Percentiles rank a stretch among this genome's conserved stretches.
phyloP scores from a whole-genome alignment of 2,888 invertebrate species.

The Ennomos quercinarius region DNA sequence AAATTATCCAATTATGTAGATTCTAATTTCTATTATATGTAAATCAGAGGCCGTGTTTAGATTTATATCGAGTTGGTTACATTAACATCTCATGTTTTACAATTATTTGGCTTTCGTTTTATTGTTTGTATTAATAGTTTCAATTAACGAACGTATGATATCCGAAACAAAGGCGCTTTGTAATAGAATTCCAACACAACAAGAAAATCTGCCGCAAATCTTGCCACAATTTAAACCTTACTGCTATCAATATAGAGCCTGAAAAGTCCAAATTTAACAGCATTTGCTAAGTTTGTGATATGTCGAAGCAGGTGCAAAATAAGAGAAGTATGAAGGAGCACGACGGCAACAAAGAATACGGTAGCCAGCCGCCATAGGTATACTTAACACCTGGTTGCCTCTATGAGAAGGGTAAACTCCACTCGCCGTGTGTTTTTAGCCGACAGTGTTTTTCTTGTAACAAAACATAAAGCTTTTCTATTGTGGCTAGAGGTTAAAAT shows the following conservation, averaged over 20 bases:
- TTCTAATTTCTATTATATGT: slow-evolving; percentile 60
- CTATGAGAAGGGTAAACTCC: slow-evolving; percentile 34
- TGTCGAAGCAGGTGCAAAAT: slow-evolving; percentile 54
- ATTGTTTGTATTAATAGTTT: slow-evolving; percentile 38
- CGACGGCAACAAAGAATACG: slow-evolving; percentile 49
- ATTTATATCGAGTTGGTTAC: slow-evolving; percentile 45
- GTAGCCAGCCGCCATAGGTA: slow-evolving; percentile 39
- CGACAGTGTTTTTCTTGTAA: slow-evolving; percentile 6
- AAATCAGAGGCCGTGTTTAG: slow-evolving; percentile 45
- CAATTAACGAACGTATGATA: slow-evolving; percentile 53
- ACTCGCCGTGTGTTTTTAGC: slow-evolving; percentile 23
- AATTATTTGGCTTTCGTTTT: slow-evolving; percentile 36
- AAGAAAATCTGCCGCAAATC: slow-evolving; percentile 8
- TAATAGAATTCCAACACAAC: slow-evolving; percentile 40
- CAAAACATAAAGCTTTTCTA: slow-evolving; percentile 9
- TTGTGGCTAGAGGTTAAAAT: no score
- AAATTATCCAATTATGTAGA: slow-evolving; percentile 51
- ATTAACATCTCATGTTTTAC: slow-evolving; percentile 45
- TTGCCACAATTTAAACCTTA: slow-evolving; percentile 35
- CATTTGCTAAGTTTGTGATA: slow-evolving; percentile 23
- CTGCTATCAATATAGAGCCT: slow-evolving; percentile 9
- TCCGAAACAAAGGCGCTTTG: slow-evolving; percentile 48
- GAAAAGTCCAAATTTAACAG: slow-evolving; percentile 4
- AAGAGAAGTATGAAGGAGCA: slow-evolving; percentile 51
- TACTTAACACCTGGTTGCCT: slow-evolving; percentile 53